These are phyloP conservation scores for Nicator chloris DNA, from an alignment of 2,113 vertebrate species.

Conservation along the genomic window DNA sequence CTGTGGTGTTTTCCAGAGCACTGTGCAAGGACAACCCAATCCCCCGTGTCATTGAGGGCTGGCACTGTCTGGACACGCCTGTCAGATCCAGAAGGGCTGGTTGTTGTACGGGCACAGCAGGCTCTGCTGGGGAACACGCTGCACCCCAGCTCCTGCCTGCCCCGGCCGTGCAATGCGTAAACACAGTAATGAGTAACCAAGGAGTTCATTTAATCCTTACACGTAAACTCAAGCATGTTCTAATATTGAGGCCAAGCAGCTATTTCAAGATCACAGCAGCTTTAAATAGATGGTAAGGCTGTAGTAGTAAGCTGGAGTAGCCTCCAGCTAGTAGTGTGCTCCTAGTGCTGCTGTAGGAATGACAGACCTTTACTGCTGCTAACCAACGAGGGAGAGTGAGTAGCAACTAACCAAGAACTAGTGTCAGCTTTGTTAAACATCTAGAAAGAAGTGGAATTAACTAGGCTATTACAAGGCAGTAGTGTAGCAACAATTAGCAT, in stretches of 20 bases:
- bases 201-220: background rate
- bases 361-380: background rate
- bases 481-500: constrained; percentile 57
- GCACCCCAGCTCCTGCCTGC: background rate
- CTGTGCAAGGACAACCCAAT: background rate
- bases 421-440: constrained; percentile 41
- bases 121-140: background rate
- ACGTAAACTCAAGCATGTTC: background rate
- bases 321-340: background rate
- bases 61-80: background rate
- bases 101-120: background rate
- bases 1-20: rapidly evolving
- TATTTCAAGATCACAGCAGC: constrained; percentile 13
- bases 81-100: background rate
- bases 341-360: background rate
- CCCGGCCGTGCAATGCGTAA: background rate
- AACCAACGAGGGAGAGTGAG: background rate
- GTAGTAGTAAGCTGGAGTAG: background rate
- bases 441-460: constrained; percentile 28
- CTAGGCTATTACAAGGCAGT: constrained; percentile 7
- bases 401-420: background rate
- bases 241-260: constrained; percentile 6
- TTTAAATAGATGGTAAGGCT: constrained; percentile 20
- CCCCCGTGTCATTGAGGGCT: background rate
- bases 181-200: background rate